phyloP scores from a whole-genome alignment of 2,888 invertebrate species.

The Hymenopus coronatus region DNA sequence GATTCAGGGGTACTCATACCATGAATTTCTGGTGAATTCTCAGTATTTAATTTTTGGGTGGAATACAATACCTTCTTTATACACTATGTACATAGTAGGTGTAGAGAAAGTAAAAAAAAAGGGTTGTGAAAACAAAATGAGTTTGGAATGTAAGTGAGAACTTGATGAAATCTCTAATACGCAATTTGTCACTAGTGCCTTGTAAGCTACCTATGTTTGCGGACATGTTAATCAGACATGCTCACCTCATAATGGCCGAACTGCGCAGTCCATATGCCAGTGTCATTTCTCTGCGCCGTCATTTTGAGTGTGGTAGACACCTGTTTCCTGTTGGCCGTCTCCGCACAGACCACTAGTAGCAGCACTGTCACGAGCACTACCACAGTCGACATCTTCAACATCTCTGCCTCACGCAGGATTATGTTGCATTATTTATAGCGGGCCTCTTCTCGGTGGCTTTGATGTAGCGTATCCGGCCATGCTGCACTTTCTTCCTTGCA shows the following conservation, averaged over 20 bases:
- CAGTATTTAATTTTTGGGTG: no score
- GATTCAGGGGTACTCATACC: no score
- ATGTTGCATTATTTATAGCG: conserved; percentile 3
- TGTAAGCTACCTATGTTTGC: not conserved
- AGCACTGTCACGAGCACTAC: not conserved
- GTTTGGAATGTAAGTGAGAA: no score
- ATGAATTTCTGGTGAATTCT: no score
- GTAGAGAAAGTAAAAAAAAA: no score
- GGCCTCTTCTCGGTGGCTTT: not conserved
- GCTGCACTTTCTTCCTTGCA: not conserved
- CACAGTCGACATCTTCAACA: not conserved
- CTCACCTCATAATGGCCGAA: conserved; percentile 2
- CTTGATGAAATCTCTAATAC: no score
- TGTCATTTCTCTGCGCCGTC: conserved; percentile 3
- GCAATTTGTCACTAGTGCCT: not conserved
- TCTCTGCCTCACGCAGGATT: not conserved
- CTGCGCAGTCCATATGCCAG: not conserved
- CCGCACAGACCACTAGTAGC: not conserved
- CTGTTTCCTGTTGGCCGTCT: not conserved
- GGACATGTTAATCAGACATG: no score
- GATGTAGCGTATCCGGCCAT: not conserved
- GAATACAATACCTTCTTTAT: no score
- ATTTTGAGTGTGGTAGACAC: not conserved
- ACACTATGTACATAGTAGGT: no score
- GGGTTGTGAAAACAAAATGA: no score